These are phyloP conservation scores for Rhyacichthys aspro DNA, from an alignment of 2,797 vertebrate genomes.

Conservation along the genomic window DNA sequence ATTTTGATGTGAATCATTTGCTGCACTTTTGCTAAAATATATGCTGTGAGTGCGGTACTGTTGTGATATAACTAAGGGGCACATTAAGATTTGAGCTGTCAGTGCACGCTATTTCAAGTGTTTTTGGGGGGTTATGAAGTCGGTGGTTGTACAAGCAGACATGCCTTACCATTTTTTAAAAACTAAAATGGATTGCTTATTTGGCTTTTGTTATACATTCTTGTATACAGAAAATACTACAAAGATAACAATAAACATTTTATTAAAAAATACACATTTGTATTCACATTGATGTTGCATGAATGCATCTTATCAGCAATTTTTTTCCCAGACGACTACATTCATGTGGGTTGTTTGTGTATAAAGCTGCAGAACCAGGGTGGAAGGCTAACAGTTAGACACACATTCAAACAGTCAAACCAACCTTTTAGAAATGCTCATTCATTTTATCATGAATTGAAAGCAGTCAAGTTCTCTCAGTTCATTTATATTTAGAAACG, in stretches of 20 bases:
- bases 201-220: constrained; percentile 86
- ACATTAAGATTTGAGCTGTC: constrained; percentile 63
- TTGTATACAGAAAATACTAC: constrained; percentile 83
- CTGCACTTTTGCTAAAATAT: constrained; percentile 75
- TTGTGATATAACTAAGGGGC: constrained; percentile 67
- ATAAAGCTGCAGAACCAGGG: background rate
- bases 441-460: too few species aligned
- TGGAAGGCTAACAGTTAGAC: too few species aligned
- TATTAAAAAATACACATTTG: constrained; percentile 61
- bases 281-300: too few species aligned
- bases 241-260: constrained; percentile 82
- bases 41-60: constrained; percentile 72
- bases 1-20: constrained; percentile 67
- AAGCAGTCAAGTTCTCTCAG: too few species aligned
- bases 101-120: constrained; percentile 72
- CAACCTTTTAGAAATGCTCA: too few species aligned
- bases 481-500: too few species aligned
- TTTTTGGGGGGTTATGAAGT: constrained; percentile 56
- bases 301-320: too few species aligned
- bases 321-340: too few species aligned
- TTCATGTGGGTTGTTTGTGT: too few species aligned
- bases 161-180: constrained; percentile 85
- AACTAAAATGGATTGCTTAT: constrained; percentile 81
- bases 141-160: constrained; percentile 78
- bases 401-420: background rate